A percentile compares a stretch with the other conserved stretches of the same genome.
phyloP scores from a whole-genome alignment of 2,797 vertebrate species.

The Pseudochirops cupreus region DNA sequence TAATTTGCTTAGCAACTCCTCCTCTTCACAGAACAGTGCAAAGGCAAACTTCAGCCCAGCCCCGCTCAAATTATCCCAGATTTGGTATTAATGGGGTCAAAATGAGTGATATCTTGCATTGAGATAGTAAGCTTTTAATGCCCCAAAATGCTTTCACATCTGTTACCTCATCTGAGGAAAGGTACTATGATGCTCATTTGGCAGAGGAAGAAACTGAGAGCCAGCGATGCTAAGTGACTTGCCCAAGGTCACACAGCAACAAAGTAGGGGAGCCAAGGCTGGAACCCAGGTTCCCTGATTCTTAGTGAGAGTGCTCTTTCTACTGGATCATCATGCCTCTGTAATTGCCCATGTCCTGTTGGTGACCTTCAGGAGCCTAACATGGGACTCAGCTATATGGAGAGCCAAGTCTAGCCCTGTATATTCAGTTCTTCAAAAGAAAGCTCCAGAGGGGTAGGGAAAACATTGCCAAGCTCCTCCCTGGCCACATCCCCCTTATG shows the following conservation, averaged over 20 bases:
- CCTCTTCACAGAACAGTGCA: constrained; percentile 21
- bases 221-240: constrained; percentile 16
- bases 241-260: constrained; percentile 45
- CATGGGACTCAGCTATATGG: constrained; percentile 19
- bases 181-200: constrained; percentile 39
- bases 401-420: constrained; percentile 33
- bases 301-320: constrained; percentile 10
- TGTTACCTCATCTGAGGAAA: constrained; percentile 29
- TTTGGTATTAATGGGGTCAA: constrained; percentile 53
- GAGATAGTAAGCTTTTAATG: constrained; percentile 13
- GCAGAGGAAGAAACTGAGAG: constrained; percentile 53
- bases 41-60: constrained; percentile 31
- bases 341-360: neutral
- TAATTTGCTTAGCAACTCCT: constrained; percentile 17
- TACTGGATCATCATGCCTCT: constrained; percentile 18
- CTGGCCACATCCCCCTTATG: neutral
- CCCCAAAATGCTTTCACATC: constrained; percentile 35
- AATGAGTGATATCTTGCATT: constrained; percentile 46
- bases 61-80: constrained; percentile 49
- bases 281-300: constrained; percentile 32
- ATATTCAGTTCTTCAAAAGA: constrained; percentile 18
- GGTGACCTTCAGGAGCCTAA: constrained; percentile 40
- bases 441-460: neutral
- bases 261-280: constrained; percentile 7
- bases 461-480: constrained; percentile 27